Conservation (phyloP, 2,113 vertebrate species). For the Pelodiscus sinensis region DNA sequence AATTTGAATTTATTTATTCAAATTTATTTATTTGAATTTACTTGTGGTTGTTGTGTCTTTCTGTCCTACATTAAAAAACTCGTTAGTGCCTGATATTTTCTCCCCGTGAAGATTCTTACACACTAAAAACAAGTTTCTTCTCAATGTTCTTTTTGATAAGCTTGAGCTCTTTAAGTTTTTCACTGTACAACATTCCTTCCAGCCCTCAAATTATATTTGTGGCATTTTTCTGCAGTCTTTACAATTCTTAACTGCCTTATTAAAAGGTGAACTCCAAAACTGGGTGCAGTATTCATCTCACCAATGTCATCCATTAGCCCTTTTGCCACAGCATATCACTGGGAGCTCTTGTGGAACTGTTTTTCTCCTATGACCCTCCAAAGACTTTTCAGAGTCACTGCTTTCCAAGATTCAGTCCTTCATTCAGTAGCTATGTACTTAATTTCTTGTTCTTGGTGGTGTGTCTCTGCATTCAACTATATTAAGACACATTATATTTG, state of each 20-base stretch:
- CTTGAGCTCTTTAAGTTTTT: not conserved
- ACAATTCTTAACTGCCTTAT: not conserved
- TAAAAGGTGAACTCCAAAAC: not conserved
- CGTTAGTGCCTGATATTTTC: not conserved
- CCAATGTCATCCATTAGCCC: not conserved
- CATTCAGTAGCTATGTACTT: not conserved
- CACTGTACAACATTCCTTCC: not conserved
- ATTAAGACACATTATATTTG: not conserved
- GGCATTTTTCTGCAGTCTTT: not conserved
- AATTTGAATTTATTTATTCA: not conserved
- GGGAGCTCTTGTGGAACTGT: not conserved
- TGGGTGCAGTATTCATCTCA: not conserved
- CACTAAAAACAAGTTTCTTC: not conserved
- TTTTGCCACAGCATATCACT: not conserved
- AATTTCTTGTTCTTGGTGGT: not conserved
- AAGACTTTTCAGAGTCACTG: not conserved
- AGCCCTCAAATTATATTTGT: not conserved
- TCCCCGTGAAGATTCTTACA: not conserved
- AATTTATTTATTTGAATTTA: too few relatives aligned
- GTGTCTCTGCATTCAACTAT: not conserved
- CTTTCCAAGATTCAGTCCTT: not conserved
- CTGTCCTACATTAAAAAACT: not conserved
- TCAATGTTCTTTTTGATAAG: not conserved
- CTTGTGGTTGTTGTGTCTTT: not conserved
- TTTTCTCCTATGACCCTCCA: not conserved